A percentile compares a stretch with the other conserved stretches of the same genome.
These are phyloP conservation scores for Agrochola lychnidis DNA, from an alignment of 2,888 invertebrate genomes.

Conservation along the genomic window DNA sequence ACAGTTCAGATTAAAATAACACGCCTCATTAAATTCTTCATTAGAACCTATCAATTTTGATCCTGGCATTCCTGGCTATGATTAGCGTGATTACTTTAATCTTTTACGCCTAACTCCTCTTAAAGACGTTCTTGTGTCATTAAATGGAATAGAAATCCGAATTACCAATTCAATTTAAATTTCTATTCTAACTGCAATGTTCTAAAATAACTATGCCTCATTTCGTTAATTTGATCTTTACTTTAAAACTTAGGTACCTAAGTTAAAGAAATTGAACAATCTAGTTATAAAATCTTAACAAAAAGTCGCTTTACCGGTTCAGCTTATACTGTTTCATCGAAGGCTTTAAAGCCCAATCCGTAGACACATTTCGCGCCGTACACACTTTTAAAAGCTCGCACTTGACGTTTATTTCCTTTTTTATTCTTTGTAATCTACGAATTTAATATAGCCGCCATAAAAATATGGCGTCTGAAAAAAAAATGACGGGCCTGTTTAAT, in stretches of 20 bases:
- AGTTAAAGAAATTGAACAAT: not conserved
- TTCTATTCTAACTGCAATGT: constrained; percentile 10
- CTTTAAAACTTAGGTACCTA: not conserved
- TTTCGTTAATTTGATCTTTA: constrained; percentile 6
- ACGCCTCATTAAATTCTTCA: not conserved
- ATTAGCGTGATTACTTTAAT: constrained; percentile 1
- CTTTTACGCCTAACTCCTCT: constrained; percentile 7
- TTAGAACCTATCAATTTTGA: not conserved
- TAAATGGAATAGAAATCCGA: constrained; percentile 10
- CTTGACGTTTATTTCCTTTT: constrained; percentile 85
- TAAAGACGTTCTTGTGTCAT: not conserved
- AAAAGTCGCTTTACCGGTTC: constrained; percentile 18
- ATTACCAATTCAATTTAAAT: constrained; percentile 31
- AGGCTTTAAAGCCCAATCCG: constrained; percentile 56
- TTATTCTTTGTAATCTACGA: constrained; percentile 86
- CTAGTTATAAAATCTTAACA: not conserved
- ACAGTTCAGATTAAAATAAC: not conserved
- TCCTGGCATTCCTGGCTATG: not conserved
- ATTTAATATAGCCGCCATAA: constrained; percentile 85
- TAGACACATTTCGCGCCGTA: constrained; percentile 73
- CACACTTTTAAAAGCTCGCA: constrained; percentile 80
- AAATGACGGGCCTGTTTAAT: constrained; percentile 79
- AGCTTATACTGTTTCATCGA: constrained; percentile 28
- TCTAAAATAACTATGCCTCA: constrained; percentile 13
- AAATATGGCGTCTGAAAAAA: constrained; percentile 80